A percentile compares a stretch with the other conserved stretches of the same genome.
phyloP scores from a whole-genome alignment of 1,140 invertebrate species.

The Leptopilina boulardi region DNA sequence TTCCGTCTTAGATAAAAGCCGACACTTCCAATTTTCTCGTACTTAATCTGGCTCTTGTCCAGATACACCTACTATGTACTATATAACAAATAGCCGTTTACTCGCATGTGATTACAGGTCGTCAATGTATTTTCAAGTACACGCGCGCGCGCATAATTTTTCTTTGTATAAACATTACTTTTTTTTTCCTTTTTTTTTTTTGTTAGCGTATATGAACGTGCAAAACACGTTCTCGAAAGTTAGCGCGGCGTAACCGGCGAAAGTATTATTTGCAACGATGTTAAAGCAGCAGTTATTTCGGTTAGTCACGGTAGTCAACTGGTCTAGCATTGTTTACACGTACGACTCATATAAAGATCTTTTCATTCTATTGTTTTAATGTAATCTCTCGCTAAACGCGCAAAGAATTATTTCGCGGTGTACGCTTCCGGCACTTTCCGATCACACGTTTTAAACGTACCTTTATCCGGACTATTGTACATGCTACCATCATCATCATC shows the following conservation, averaged over 20 bases:
- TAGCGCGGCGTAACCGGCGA: slow-evolving; percentile 34
- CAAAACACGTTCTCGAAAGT: slow-evolving; percentile 49
- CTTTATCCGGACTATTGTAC: slow-evolving; percentile 8
- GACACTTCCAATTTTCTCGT: background rate
- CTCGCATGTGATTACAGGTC: slow-evolving; percentile 24
- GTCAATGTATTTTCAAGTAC: slow-evolving; percentile 9
- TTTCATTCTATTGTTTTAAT: slow-evolving; percentile 19
- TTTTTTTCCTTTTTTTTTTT: background rate
- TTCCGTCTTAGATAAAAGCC: background rate
- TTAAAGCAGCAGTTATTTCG: slow-evolving; percentile 32
- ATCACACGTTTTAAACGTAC: slow-evolving; percentile 18
- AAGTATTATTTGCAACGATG: slow-evolving; percentile 34
- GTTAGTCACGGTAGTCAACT: slow-evolving; percentile 34
- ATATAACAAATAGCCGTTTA: background rate
- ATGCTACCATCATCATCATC: slow-evolving; percentile 12
- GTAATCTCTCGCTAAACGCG: slow-evolving; percentile 39
- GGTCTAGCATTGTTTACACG: slow-evolving; percentile 32
- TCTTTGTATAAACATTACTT: no score
- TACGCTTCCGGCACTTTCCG: slow-evolving; percentile 33
- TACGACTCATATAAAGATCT: background rate
- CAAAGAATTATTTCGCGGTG: slow-evolving; percentile 37
- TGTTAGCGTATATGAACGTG: slow-evolving; percentile 41
- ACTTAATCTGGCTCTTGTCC: slow-evolving; percentile 8
- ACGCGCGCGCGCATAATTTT: background rate
- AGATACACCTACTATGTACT: no score